Conservation (phyloP, 1,140 invertebrate species). For the Megalonaias nervosa region DNA sequence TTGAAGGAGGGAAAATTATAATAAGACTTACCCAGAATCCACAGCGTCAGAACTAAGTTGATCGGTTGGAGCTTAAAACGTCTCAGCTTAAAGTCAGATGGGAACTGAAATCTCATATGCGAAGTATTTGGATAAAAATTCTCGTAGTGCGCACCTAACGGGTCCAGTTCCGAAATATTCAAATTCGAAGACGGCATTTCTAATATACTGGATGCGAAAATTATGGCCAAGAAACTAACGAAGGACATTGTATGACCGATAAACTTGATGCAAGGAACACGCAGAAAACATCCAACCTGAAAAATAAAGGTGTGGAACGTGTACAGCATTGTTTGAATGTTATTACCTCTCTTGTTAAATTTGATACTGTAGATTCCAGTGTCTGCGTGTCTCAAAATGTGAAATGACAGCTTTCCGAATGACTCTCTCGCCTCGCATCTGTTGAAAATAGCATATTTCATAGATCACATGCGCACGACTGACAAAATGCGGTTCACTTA, state of each 20-base stretch:
- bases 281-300: slow-evolving; percentile 42
- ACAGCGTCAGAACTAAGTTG: slow-evolving; percentile 37
- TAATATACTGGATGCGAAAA: slow-evolving; percentile 41
- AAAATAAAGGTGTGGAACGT: not conserved
- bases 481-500: too few species aligned
- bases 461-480: too few species aligned
- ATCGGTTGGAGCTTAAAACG: slow-evolving; percentile 35
- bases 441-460: too few species aligned
- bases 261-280: slow-evolving; percentile 50
- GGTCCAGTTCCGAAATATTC: not conserved
- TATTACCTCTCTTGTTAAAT: not conserved
- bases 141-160: not conserved
- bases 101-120: not conserved
- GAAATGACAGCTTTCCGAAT: too few species aligned
- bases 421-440: too few species aligned
- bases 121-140: slow-evolving; percentile 1
- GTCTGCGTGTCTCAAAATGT: too few species aligned
- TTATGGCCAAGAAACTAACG: slow-evolving; percentile 73
- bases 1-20: too few species aligned
- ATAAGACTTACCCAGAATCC: slow-evolving; percentile 43
- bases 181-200: slow-evolving; percentile 17
- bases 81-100: slow-evolving; percentile 40
- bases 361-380: too few species aligned
- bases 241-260: slow-evolving; percentile 73
- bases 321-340: not conserved